phyloP scores from a whole-genome alignment of 2,113 vertebrate genomes.

The Salvelinus alpinus region DNA sequence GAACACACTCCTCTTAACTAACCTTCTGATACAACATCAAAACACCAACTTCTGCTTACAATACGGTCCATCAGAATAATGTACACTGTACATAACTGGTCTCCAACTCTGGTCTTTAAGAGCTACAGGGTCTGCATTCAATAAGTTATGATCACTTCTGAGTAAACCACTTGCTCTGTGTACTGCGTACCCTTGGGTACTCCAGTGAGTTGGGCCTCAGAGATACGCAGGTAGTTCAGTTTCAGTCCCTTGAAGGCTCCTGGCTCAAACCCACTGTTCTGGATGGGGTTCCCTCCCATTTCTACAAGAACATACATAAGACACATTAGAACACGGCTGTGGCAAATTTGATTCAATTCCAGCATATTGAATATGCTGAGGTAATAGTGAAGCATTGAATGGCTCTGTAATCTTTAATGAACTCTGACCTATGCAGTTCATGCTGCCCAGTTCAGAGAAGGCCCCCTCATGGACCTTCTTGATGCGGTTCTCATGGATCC shows the following conservation, averaged over 20 bases:
- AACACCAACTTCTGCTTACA: neutral
- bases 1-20: too few relatives aligned
- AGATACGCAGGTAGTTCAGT: conserved; percentile 88
- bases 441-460: conserved; percentile 80
- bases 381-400: neutral
- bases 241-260: conserved; percentile 89
- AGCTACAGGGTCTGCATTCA: too few relatives aligned
- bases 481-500: conserved; percentile 90
- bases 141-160: too few relatives aligned
- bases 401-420: neutral
- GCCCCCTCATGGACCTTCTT: conserved; percentile 81
- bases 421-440: conserved; percentile 90
- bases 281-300: conserved; percentile 89
- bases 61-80: too few relatives aligned
- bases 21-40: too few relatives aligned
- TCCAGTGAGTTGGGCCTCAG: conserved; percentile 85
- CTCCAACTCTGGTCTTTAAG: neutral
- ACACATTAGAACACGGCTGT: conserved; percentile 50
- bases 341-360: neutral
- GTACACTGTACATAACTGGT: neutral
- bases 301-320: conserved; percentile 70
- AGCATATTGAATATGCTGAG: neutral
- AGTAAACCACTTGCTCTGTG: neutral
- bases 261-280: conserved; percentile 88
- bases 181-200: conserved; percentile 85